Base-by-base conservation (phyloP, 2,113 vertebrate species). In the Austrofundulus limnaeus region DNA sequence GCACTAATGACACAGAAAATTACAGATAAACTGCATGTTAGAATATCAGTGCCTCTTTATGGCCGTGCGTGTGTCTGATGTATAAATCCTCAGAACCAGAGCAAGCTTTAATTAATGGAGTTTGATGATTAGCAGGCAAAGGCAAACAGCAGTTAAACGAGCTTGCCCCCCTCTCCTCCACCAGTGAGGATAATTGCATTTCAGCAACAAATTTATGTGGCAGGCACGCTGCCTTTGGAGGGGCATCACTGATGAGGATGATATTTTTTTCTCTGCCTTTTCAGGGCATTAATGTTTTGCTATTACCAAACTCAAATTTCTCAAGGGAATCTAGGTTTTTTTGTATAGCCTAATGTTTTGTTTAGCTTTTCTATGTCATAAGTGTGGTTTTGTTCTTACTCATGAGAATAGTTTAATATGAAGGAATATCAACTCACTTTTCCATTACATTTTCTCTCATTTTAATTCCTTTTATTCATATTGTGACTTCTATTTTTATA, bases 81-180 rank as follows among this genome's bases (percentile, higher is more conserved):
- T 73, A 70, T 83, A 80, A 75, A 80, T 76, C 66, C 65, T 79
- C 70, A 70, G 53, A 73, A 72, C 65, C 65, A 70, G 80, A 73
- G 63, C 57, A 39, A 37, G 70, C 70, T 85, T 85, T 88, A 90
- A 89, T 90, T 88, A 90, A 88, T 76, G 77, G 62, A 28, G 68
- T 61, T 68, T 70, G 73, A 76, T 75, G 69, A 90, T 86, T 73
- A 84, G 77, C 75, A 31, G 75, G 81, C 76, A 72, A 78, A 84
- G 72, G 72, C 85, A 90, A 84, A 91, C 73, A 55, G 70, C 78
- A 76, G 63, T 78, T 81, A 80, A 85, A 87, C 19, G 63, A 80
- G 71, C 53, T 13, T 48, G 61, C 63, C 43, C 75, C 74, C 72
- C 71, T 14, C 12, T 17, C 24, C n/a, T 20, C 81, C 13, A 19